Evolutionary conservation across 2,888 invertebrate species (phyloP).

Genomic region (Oscheius sp.): DNA sequence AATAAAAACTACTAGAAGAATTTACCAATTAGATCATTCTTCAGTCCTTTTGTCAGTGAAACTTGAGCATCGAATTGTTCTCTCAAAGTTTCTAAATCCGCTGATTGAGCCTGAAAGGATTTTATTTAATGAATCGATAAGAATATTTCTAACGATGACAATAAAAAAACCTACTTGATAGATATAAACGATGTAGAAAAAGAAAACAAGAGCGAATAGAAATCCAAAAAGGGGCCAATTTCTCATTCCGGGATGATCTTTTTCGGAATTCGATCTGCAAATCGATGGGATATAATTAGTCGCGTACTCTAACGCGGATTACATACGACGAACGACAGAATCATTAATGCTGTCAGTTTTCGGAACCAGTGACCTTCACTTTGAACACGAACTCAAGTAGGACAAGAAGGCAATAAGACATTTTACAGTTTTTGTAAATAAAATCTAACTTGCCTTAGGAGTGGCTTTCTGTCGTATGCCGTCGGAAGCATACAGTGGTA

Average conservation of each 20-base stretch:
- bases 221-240: conserved; percentile 57
- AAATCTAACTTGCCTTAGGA: conserved; percentile 3
- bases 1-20: neutral
- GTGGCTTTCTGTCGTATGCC: neutral
- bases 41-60: neutral
- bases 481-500: conserved; percentile 21
- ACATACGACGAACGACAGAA: neutral
- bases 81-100: conserved; percentile 12
- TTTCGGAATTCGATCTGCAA: conserved; percentile 45
- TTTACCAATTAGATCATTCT: conserved; percentile 24
- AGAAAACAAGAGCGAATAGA: conserved; percentile 49
- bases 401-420: neutral
- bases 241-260: conserved; percentile 48
- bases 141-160: neutral
- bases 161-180: conserved; percentile 10
- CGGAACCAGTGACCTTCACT: neutral
- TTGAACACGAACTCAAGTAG: no score
- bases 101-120: conserved; percentile 32
- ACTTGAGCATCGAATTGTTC: conserved; percentile 21
- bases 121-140: no score
- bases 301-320: no score
- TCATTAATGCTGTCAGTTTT: neutral
- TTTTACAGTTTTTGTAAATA: neutral
- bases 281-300: no score
- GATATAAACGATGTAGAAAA: conserved; percentile 29